A percentile compares a stretch with the other conserved stretches of the same genome.
These are phyloP conservation scores for Campoplex nolae DNA, from an alignment of 2,888 invertebrate genomes.

Conservation along the genomic window DNA sequence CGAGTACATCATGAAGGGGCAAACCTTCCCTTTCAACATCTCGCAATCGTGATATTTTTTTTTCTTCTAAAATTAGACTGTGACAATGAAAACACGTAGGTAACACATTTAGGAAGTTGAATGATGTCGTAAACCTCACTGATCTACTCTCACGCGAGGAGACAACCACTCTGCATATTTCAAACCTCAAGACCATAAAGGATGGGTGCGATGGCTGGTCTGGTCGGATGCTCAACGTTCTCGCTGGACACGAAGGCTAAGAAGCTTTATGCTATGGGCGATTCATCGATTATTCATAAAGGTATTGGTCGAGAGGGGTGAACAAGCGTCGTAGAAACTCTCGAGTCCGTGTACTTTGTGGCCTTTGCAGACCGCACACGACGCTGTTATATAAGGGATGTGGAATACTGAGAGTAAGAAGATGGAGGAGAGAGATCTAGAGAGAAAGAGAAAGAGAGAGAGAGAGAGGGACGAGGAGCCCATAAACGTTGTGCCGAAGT, in stretches of 20 bases:
- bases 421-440: not conserved
- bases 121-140: not conserved
- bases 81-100: not conserved
- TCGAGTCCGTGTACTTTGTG: conserved; percentile 59
- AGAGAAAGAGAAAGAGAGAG: not conserved
- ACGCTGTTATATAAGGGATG: conserved; percentile 28
- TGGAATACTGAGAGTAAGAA: conserved; percentile 23
- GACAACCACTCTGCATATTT: conserved; percentile 61
- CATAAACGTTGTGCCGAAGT: conserved; percentile 59
- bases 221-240: conserved; percentile 9
- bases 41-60: not conserved
- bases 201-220: not conserved
- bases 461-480: conserved; percentile 14
- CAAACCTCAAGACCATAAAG: conserved; percentile 6
- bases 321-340: conserved; percentile 62
- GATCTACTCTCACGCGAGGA: conserved; percentile 19
- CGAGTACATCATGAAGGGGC: not conserved
- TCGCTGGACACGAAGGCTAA: conserved; percentile 56
- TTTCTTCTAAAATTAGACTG: not conserved
- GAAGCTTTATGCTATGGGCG: conserved; percentile 64
- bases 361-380: conserved; percentile 28
- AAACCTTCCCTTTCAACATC: not conserved
- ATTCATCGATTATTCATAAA: conserved; percentile 70
- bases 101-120: conserved; percentile 19
- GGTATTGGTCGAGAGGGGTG: conserved; percentile 53